Conservation (phyloP, 1,140 invertebrate genomes). For the Neodiprion pinetum region DNA sequence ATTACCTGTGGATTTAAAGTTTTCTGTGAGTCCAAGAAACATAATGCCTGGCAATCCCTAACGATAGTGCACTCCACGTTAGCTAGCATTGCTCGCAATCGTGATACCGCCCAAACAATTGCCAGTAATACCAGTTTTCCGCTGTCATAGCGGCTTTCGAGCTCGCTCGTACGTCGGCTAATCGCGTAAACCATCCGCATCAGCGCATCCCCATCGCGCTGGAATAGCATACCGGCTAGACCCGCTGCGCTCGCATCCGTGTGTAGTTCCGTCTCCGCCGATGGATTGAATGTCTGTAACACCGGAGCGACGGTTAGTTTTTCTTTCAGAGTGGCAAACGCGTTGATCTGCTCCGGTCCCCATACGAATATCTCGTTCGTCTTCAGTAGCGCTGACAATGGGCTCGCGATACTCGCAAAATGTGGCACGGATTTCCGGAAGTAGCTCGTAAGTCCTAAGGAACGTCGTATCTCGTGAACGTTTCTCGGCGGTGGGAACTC, state of each 20-base stretch:
- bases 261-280: slow-evolving; percentile 40
- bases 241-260: slow-evolving; percentile 43
- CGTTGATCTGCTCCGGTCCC: slow-evolving; percentile 21
- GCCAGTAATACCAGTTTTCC: slow-evolving; percentile 20
- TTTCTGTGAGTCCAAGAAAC: slow-evolving; percentile 9
- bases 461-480: slow-evolving; percentile 42
- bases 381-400: slow-evolving; percentile 29
- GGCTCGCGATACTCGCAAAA: slow-evolving; percentile 39
- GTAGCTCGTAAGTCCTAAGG: slow-evolving; percentile 34
- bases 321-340: slow-evolving; percentile 31
- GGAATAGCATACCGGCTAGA: slow-evolving; percentile 37
- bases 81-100: slow-evolving; percentile 23
- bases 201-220: slow-evolving; percentile 8
- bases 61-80: slow-evolving; percentile 25
- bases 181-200: slow-evolving; percentile 27
- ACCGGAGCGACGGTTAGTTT: slow-evolving; percentile 26
- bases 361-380: slow-evolving; percentile 25
- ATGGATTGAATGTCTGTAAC: slow-evolving; percentile 31
- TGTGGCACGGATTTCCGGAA: slow-evolving; percentile 35
- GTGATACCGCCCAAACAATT: slow-evolving; percentile 17
- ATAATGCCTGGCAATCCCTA: slow-evolving; percentile 10
- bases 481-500: slow-evolving; percentile 34
- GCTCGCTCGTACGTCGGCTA: not conserved
- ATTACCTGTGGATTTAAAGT: slow-evolving; percentile 16
- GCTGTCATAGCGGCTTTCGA: slow-evolving; percentile 31